Evolutionary conservation across 2,888 invertebrate species (phyloP).

Genomic region (Drosophila anomalata): DNA sequence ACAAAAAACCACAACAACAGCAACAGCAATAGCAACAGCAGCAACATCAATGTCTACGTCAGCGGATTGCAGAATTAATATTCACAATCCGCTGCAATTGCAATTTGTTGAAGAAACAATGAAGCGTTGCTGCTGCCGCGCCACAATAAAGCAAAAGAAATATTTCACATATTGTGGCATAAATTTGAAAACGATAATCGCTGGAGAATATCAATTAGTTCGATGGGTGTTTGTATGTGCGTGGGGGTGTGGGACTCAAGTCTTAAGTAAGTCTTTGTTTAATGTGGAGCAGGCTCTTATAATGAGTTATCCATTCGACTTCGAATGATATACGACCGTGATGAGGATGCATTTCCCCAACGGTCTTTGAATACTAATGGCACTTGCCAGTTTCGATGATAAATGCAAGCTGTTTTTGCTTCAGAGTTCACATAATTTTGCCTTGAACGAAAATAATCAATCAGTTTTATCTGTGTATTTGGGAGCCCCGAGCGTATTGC

Average conservation of each 20-base stretch:
- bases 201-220: slow-evolving; percentile 68
- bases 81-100: slow-evolving; percentile 74
- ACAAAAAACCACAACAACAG: slow-evolving; percentile 2
- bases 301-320: slow-evolving; percentile 73
- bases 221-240: slow-evolving; percentile 5
- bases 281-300: slow-evolving; percentile 65
- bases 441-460: slow-evolving; percentile 5
- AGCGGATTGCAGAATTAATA: slow-evolving; percentile 67
- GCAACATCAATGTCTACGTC: slow-evolving; percentile 40
- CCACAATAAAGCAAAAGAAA: slow-evolving; percentile 43
- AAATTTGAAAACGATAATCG: slow-evolving; percentile 67
- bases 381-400: slow-evolving; percentile 26
- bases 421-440: neutral
- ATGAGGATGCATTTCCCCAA: slow-evolving; percentile 40
- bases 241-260: neutral
- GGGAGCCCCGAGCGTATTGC: neutral
- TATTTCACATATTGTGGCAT: slow-evolving; percentile 71
- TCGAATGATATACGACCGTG: slow-evolving; percentile 53
- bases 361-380: slow-evolving; percentile 49
- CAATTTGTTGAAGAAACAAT: slow-evolving; percentile 77
- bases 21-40: slow-evolving; percentile 3
- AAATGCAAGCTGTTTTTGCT: slow-evolving; percentile 11
- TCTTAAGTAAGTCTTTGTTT: slow-evolving; percentile 46
- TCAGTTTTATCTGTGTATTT: slow-evolving; percentile 4
- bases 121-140: slow-evolving; percentile 51